Evolutionary conservation across 1,140 invertebrate species (phyloP).

Genomic region (Phymastichus coffea): DNA sequence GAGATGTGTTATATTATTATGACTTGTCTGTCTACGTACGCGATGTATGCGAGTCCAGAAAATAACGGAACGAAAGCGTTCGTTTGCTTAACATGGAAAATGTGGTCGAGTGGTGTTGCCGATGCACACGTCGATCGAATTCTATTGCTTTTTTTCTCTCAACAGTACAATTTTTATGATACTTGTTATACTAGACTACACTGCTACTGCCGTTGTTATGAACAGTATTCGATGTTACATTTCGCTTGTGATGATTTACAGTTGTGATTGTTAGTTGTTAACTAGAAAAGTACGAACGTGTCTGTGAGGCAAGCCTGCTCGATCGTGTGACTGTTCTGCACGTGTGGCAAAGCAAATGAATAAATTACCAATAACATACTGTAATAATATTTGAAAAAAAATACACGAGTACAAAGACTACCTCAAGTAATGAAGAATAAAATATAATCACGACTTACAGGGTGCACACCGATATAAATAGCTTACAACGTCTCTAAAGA

Average conservation of each 20-base stretch:
- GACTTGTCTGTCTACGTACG: slow-evolving; percentile 31
- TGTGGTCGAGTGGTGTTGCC: too few relatives aligned
- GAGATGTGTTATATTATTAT: slow-evolving; percentile 29
- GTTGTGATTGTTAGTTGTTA: slow-evolving; percentile 5
- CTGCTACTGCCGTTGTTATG: slow-evolving; percentile 13
- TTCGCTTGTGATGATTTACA: background rate
- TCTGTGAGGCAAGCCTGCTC: too few relatives aligned
- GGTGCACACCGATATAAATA: slow-evolving; percentile 49
- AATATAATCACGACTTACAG: slow-evolving; percentile 47
- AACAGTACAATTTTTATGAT: background rate
- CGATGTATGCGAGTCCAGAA: slow-evolving; percentile 25
- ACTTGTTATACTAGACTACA: background rate
- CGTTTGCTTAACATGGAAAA: slow-evolving; percentile 23
- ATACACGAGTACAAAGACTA: slow-evolving; percentile 54
- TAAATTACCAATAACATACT: background rate
- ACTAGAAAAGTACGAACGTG: too few relatives aligned
- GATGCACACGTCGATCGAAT: background rate
- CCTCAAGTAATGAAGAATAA: slow-evolving; percentile 41
- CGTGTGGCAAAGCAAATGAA: background rate
- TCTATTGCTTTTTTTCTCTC: slow-evolving; percentile 9
- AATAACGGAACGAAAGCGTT: slow-evolving; percentile 18
- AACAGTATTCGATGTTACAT: slow-evolving; percentile 11
- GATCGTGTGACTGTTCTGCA: background rate
- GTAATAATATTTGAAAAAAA: slow-evolving; percentile 22
- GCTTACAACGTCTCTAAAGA: slow-evolving; percentile 32